These are phyloP conservation scores for Oryzias curvinotus DNA, from an alignment of 2,113 vertebrate genomes.

Conservation along the genomic window DNA sequence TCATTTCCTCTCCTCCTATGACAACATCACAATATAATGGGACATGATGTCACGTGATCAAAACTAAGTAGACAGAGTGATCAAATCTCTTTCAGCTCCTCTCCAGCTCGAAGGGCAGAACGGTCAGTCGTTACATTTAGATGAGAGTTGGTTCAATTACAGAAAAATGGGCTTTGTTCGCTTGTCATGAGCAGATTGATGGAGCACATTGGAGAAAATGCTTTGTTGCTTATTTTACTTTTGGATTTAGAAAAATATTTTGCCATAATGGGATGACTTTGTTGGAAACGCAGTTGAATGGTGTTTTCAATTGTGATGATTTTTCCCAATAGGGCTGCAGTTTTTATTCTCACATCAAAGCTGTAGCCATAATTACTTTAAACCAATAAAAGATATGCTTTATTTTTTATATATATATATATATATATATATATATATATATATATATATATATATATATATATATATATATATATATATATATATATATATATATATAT, in stretches of 20 bases:
- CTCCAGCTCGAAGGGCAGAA: slow-evolving; percentile 67
- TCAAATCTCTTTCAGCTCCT: slow-evolving; percentile 58
- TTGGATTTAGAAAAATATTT: slow-evolving; percentile 31
- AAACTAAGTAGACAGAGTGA: slow-evolving; percentile 55
- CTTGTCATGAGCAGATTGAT: slow-evolving; percentile 52
- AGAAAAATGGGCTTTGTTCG: slow-evolving; percentile 59
- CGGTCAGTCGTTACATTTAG: slow-evolving; percentile 68
- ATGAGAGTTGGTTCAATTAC: slow-evolving; percentile 62
- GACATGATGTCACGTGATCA: slow-evolving; percentile 69
- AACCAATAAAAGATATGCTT: too few relatives aligned
- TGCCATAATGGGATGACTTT: slow-evolving; percentile 11
- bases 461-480: too few relatives aligned
- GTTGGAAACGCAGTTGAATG: not conserved
- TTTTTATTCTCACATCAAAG: too few relatives aligned
- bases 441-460: too few relatives aligned
- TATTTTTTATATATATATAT: too few relatives aligned
- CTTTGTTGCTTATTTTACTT: slow-evolving; percentile 25
- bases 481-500: too few relatives aligned
- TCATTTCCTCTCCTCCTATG: slow-evolving; percentile 70
- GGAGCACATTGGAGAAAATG: slow-evolving; percentile 28
- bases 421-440: too few relatives aligned
- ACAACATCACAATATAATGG: slow-evolving; percentile 74
- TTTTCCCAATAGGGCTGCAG: too few relatives aligned
- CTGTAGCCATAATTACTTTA: too few relatives aligned
- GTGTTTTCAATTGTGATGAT: not conserved